A percentile compares a stretch with the other conserved stretches of the same genome.
Conservation (phyloP, 2,113 vertebrate genomes). For the Galbula dea region DNA sequence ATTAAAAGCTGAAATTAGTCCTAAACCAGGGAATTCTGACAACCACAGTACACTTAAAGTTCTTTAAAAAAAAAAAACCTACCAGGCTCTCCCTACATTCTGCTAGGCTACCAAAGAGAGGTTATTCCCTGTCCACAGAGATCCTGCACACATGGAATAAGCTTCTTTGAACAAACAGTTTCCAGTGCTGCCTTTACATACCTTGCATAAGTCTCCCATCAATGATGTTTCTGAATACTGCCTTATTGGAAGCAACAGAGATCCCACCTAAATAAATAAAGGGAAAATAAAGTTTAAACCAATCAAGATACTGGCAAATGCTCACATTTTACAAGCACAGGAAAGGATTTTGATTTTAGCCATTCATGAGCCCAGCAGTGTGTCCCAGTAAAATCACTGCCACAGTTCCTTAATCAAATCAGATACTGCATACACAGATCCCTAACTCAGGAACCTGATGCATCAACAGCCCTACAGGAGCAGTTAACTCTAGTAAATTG, state of each 20-base stretch:
- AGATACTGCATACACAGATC: not conserved
- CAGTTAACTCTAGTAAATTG: not conserved
- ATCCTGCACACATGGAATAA: not conserved
- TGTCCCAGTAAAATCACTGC: not conserved
- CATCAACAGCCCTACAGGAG: not conserved
- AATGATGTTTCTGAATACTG: not conserved
- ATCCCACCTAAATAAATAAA: not conserved
- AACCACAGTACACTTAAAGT: not conserved
- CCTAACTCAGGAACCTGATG: not conserved
- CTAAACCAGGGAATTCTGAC: not conserved
- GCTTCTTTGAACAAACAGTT: not conserved
- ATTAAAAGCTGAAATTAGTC: not conserved
- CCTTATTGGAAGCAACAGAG: not conserved
- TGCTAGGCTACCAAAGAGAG: too few species aligned
- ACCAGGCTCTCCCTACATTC: too few species aligned
- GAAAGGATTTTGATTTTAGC: not conserved
- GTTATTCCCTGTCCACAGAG: not conserved
- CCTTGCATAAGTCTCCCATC: conserved; percentile 39
- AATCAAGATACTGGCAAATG: not conserved
- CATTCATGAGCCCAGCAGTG: fast-evolving
- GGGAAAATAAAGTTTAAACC: not conserved
- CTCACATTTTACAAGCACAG: not conserved
- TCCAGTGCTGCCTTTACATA: not conserved
- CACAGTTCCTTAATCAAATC: not conserved
- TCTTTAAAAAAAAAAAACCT: too few species aligned